phyloP scores from a whole-genome alignment of 2,797 vertebrate genomes.

The Craterocephalus amniculus region DNA sequence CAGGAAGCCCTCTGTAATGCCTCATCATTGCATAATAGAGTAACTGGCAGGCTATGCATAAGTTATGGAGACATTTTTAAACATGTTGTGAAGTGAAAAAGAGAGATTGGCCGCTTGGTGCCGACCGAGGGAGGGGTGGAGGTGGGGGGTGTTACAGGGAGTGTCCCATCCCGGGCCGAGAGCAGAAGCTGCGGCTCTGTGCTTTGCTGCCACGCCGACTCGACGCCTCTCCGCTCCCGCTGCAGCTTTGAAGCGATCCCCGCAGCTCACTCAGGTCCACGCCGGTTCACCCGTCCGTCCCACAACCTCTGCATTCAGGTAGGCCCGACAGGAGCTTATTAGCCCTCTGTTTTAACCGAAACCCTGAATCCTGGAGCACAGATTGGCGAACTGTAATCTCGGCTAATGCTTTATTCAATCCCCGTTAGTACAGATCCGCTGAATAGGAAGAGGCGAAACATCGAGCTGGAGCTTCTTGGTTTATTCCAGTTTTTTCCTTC shows the following conservation, averaged over 20 bases:
- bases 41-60: too few relatives aligned
- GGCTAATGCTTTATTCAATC: conserved; percentile 1
- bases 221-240: conserved; percentile 54
- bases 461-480: too few relatives aligned
- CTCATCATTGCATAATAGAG: too few relatives aligned
- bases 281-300: conserved; percentile 15
- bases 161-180: conserved; percentile 70
- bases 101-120: conserved; percentile 1
- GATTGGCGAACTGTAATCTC: conserved; percentile 28
- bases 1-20: too few relatives aligned
- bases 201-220: conserved; percentile 40
- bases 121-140: neutral
- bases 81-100: neutral
- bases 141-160: conserved; percentile 67
- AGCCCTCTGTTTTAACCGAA: accelerated
- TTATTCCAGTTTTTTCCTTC: too few relatives aligned
- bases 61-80: neutral
- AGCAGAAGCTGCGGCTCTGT: conserved; percentile 48
- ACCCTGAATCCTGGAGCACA: neutral
- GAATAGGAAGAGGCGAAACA: neutral
- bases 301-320: conserved; percentile 51
- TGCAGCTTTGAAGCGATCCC: conserved; percentile 39
- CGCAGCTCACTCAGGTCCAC: conserved; percentile 32
- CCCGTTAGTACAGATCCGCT: neutral
- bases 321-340: neutral